A percentile compares a stretch with the other conserved stretches of the same genome.
These are phyloP conservation scores for Picathartes gymnocephalus DNA, from an alignment of 2,113 vertebrate species.

Conservation along the genomic window DNA sequence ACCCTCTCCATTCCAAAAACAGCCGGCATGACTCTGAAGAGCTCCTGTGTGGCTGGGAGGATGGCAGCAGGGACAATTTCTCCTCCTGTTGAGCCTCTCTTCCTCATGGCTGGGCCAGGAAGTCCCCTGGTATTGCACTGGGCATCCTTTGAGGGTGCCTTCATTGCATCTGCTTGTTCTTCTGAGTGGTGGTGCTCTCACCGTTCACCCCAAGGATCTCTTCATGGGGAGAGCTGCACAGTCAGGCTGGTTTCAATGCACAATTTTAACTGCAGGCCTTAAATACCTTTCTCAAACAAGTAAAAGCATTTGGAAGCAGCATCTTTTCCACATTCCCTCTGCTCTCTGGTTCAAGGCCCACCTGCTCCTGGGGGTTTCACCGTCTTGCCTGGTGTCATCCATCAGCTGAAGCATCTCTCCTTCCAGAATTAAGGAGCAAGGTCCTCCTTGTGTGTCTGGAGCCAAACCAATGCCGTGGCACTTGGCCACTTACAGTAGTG, in stretches of 20 bases:
- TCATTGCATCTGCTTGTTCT: not conserved
- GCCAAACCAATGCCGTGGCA: not conserved
- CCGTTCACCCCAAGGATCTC: not conserved
- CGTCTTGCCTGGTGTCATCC: not conserved
- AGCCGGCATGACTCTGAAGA: not conserved
- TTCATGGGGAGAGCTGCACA: not conserved
- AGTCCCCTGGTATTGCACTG: not conserved
- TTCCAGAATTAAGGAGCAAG: not conserved
- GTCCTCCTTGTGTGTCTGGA: not conserved
- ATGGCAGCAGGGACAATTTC: not conserved
- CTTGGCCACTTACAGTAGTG: conserved; percentile 29
- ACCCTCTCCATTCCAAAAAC: not conserved
- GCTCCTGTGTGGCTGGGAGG: not conserved
- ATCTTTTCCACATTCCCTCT: not conserved
- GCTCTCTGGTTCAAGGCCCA: not conserved
- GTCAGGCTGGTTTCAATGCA: not conserved
- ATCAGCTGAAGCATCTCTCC: not conserved
- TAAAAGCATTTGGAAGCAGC: not conserved
- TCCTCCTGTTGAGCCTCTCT: not conserved
- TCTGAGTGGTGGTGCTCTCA: not conserved
- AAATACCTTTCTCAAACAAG: not conserved
- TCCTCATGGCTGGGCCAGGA: not conserved
- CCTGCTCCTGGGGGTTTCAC: not conserved
- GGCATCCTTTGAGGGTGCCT: not conserved
- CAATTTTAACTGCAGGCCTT: not conserved